Evolutionary conservation across 2,797 vertebrate genomes (phyloP), one percentile per base, ranked within the genome.

Genomic region (Nothura maculosa): DNA sequence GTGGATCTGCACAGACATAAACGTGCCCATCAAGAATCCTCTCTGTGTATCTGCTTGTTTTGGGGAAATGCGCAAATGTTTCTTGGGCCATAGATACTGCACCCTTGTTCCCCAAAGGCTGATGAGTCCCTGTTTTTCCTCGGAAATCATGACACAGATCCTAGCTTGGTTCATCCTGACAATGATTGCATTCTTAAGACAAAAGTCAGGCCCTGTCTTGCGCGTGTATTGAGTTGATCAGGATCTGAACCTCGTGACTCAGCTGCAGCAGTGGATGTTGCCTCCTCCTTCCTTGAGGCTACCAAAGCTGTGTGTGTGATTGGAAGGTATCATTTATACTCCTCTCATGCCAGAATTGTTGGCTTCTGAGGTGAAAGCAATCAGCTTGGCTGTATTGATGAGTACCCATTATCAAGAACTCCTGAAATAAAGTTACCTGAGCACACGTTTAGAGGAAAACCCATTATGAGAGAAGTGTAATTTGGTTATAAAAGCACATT

Each of bases 1-100:
- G 13, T 66, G 79, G 80, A 63, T 87, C 34, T 89, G 89, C 76
- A 76, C 89, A 66, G 77, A 92, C 74, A 82, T 81, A 90, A 95
- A 43, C 6, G 21, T 64, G 54, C 14, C 61, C 87, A 64, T 68
- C 89, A 50, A 67, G 77, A n/a, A 62, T 90, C 52, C 15, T 48
- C 77, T 62, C 40, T 90, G 0, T 85, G 12, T 52, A 22, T 42
- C 40, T 66, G 4, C 34, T 48, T 40, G 21, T 4, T 91, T 80
- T 81, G 77, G 45, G 45, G 89, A 95, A 87, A 92, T 47, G 89
- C 80, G 74, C 34, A 90, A 55, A 57, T 45, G 55, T 90, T 87
- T 85, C 75, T 82, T 43, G 68, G 58, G 24, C 38, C 38, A 50
- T 45, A 54, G 52, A 9, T 34, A 28, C 36, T 47, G 74, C 61